Evolutionary conservation across 2,113 vertebrate species (phyloP), one percentile per base, ranked within the genome.

Genomic region (Orientallactaga bullata): DNA sequence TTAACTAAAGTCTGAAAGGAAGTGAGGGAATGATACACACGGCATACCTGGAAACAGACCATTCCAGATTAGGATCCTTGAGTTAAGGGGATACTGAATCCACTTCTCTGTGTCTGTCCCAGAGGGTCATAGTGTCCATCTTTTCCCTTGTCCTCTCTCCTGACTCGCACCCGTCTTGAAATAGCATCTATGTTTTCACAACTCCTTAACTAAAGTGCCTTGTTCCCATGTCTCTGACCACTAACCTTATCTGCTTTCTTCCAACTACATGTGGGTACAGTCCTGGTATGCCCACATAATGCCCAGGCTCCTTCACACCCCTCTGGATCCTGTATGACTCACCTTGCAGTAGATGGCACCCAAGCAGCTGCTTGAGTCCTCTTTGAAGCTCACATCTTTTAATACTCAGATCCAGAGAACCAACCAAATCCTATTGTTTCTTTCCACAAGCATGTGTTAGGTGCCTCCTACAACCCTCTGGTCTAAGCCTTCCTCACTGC

Each of bases 191-290:
- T 60, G 37, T 63, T 20, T 71, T 71, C 1, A 0, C 32, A 79
- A 0, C 35, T 71, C 60, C 71, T 65, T 42, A 12, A n/a, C 35
- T 17, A 26, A 68, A 17, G 20, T 89, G 76, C 74, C 23, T 11
- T 20, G 3, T 28, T 85, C 71, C 61, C 68, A 0, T 23, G n/a
- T 74, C n/a, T 69, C 71, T 78, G 86, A 74, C 78, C 42, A 42
- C 37, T 42, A 81, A 18, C 11, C 65, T 65, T 47, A 7, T 42
- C 74, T 47, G 3, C 47, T 28, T 63, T 1, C 17, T 63, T 88
- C 21, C 2, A 1, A 7, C 20, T 11, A 3, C 1, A 28, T 0
- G 2, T 26, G 58, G 8, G 35, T 20, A 15, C 32, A 72, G 60
- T 17, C 30, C 35, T 24, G 60, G 55, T 58, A 1, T 3, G 4